Percentiles rank a stretch among this genome's conserved stretches.
These are phyloP conservation scores for Erpornis zantholeuca DNA, from an alignment of 2,113 vertebrate species.

Conservation along the genomic window DNA sequence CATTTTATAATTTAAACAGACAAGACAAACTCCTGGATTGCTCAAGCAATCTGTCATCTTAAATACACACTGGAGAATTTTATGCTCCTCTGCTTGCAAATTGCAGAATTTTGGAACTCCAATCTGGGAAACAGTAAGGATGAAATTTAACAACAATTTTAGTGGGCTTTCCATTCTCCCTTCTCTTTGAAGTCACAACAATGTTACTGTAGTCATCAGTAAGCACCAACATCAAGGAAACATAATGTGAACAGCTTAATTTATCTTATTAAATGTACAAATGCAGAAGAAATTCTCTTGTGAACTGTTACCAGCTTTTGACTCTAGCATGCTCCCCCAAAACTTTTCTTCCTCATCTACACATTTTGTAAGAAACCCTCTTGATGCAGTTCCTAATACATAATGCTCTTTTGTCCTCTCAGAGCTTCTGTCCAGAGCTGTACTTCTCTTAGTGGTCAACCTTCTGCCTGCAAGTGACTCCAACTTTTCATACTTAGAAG, in stretches of 20 bases:
- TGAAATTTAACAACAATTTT: not conserved
- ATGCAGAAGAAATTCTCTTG: not conserved
- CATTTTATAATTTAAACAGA: not conserved
- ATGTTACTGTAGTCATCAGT: not conserved
- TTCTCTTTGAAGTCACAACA: not conserved
- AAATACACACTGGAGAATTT: not conserved
- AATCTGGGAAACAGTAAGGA: not conserved
- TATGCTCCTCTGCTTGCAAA: not conserved
- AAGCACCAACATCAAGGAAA: not conserved
- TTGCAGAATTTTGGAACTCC: not conserved
- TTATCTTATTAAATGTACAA: not conserved
- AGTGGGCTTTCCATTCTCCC: not conserved
- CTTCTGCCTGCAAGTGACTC: not conserved
- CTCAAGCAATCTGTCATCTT: not conserved
- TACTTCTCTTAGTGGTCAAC: not conserved
- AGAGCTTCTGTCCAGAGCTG: not conserved
- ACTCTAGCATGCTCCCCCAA: not conserved
- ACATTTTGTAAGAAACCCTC: not conserved
- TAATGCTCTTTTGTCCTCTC: not conserved
- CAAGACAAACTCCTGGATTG: not conserved
- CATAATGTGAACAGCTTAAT: not conserved
- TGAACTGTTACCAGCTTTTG: not conserved
- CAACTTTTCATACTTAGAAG: not conserved
- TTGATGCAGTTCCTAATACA: not conserved
- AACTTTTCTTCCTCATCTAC: not conserved